These are phyloP conservation scores for Heliothis subflexa DNA, from an alignment of 1,140 invertebrate genomes.

Conservation along the genomic window DNA sequence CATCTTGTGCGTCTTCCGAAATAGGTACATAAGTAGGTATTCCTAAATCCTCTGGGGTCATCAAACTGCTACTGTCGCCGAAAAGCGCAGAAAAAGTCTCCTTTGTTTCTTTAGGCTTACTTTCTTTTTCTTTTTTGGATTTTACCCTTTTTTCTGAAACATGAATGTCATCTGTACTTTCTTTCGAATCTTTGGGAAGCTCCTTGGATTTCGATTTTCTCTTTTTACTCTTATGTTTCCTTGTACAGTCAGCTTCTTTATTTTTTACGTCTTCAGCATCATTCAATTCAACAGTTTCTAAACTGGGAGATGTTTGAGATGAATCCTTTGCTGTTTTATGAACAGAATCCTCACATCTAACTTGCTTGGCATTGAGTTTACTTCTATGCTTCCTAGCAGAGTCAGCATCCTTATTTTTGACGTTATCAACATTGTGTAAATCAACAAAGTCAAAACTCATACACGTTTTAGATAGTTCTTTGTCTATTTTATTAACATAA, in stretches of 20 bases:
- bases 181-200: slow-evolving; percentile 31
- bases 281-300: no score
- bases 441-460: background rate
- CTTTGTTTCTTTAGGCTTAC: slow-evolving; percentile 54
- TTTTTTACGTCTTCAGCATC: slow-evolving; percentile 7
- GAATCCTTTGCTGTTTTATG: no score
- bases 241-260: slow-evolving; percentile 24
- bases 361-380: no score
- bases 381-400: no score
- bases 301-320: no score
- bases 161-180: slow-evolving; percentile 20
- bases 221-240: slow-evolving; percentile 56
- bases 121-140: slow-evolving; percentile 52
- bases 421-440: background rate
- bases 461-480: slow-evolving; percentile 1
- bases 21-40: slow-evolving; percentile 62
- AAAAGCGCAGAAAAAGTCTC: slow-evolving; percentile 77
- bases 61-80: slow-evolving; percentile 78
- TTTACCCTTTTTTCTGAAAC: slow-evolving; percentile 46
- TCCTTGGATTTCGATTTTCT: slow-evolving; percentile 50
- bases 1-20: slow-evolving; percentile 75
- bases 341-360: no score
- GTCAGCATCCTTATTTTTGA: slow-evolving; percentile 11
- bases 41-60: slow-evolving; percentile 78
- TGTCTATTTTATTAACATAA: background rate